Conservation (phyloP, 1,140 invertebrate genomes). For the Apis florea region DNA sequence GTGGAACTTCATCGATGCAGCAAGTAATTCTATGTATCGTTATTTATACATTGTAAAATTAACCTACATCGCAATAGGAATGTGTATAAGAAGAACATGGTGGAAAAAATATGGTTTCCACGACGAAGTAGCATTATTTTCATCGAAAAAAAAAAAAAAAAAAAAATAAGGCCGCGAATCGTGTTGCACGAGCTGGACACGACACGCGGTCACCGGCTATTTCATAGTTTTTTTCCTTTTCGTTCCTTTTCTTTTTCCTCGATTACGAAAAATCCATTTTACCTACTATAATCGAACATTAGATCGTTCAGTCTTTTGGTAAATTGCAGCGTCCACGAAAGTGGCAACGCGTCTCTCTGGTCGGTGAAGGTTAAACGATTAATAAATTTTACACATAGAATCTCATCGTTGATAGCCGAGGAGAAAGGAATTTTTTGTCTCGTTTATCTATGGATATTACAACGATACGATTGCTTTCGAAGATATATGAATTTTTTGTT, state of each 20-base stretch:
- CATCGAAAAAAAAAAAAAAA: background rate
- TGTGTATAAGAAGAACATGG: constrained; percentile 66
- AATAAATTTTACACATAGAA: background rate
- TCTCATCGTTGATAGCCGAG: constrained; percentile 8
- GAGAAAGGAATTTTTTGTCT: background rate
- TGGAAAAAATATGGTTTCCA: constrained; percentile 40
- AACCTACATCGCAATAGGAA: constrained; percentile 73
- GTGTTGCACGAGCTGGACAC: background rate
- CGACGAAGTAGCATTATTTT: constrained; percentile 16
- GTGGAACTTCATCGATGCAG: constrained; percentile 19
- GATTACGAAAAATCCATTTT: constrained; percentile 27
- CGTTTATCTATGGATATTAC: background rate
- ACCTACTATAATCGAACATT: constrained; percentile 52
- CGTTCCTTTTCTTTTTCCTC: background rate
- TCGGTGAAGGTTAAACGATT: background rate
- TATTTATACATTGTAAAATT: constrained; percentile 69
- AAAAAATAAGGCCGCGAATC: constrained; percentile 1
- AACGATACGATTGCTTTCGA: background rate
- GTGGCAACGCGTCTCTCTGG: constrained; percentile 25
- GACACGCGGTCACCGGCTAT: constrained; percentile 11
- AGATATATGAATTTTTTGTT: background rate
- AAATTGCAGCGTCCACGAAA: constrained; percentile 43
- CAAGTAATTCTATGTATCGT: constrained; percentile 49
- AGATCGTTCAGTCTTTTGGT: constrained; percentile 59
- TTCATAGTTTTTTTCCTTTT: constrained; percentile 24